phyloP scores from a whole-genome alignment of 2,113 vertebrate species.

The Motacilla alba region DNA sequence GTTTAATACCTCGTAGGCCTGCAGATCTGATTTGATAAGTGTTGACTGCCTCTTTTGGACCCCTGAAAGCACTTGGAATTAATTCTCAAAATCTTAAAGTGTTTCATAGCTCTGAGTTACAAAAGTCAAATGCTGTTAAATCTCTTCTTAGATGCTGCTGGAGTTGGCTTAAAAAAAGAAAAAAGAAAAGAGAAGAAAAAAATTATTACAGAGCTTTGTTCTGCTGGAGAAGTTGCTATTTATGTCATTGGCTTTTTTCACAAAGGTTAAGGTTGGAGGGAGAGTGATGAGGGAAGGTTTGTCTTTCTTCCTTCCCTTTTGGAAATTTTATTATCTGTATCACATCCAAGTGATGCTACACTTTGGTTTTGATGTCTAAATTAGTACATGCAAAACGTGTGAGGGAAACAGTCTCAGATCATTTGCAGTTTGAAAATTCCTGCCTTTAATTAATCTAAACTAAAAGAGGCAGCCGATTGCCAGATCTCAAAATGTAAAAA shows the following conservation, averaged over 20 bases:
- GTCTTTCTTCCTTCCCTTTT: neutral
- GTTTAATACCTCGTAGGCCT: neutral
- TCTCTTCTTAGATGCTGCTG: neutral
- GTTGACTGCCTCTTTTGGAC: neutral
- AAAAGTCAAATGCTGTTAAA: constrained; percentile 24
- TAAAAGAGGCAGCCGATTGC: neutral
- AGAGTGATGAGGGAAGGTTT: neutral
- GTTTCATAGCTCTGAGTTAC: neutral
- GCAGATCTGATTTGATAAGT: neutral
- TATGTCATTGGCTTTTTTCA: neutral
- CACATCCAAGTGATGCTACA: neutral
- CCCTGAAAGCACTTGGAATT: neutral
- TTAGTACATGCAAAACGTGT: neutral
- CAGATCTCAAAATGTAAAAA: neutral
- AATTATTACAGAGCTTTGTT: neutral
- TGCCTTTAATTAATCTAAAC: neutral
- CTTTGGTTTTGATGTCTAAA: neutral
- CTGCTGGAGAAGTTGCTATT: constrained; percentile 12
- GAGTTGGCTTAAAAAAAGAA: neutral
- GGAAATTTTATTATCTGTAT: neutral
- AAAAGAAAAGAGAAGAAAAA: neutral
- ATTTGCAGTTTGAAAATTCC: neutral
- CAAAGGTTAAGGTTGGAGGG: neutral
- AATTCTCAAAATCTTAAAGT: neutral
- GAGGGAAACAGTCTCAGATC: neutral